Base-by-base conservation (phyloP, 2,888 invertebrate species). In the Lithophane leautieri region DNA sequence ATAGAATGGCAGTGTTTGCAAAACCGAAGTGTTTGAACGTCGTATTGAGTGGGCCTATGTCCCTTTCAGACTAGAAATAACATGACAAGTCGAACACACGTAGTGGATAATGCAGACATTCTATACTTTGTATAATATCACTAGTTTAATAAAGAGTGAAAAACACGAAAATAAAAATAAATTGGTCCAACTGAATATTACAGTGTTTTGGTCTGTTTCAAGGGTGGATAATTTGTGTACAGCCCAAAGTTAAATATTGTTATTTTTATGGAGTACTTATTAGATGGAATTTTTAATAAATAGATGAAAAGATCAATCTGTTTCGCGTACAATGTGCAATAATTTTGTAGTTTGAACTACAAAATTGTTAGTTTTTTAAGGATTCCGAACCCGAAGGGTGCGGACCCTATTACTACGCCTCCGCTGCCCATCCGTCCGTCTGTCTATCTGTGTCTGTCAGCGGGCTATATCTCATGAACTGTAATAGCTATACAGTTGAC, bases 41-140 rank as follows among this genome's bases (percentile, higher is more conserved):
- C 4, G 8, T 28, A 2, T 42, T 7, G 28, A 68, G 82, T 70
- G 85, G 65, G 22, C 70, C 47, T 44, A n/a, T 44, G 25, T 62
- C 54, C 72, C 58, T 47, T 72, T 76, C 56, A 82, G 86, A 86
- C 86, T 86, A 86, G 86, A 86, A 52, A 60, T 71, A 25, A 74
- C 6, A 67, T 76, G 72, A 87, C 85, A 80, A 82, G 73, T 76
- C 47, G 70, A 71, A 72, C 75, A 72, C 73, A 62, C 50, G 28
- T 66, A 66, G 54, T 66, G 68, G 54, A 40, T 68, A 68, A 47
- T 65, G 54, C 54, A 70, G 12, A 44, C 16, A 67, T 65, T 28
- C 14, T 42, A 60, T 50, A 42, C 19, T 11, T 40, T 76, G 8
- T 44, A 34, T 34, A 44, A 70, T 34, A 70, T 70, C 4, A 60